These are phyloP conservation scores for Pelecanoides urinatrix DNA, from an alignment of 2,113 vertebrate genomes.

Conservation along the genomic window DNA sequence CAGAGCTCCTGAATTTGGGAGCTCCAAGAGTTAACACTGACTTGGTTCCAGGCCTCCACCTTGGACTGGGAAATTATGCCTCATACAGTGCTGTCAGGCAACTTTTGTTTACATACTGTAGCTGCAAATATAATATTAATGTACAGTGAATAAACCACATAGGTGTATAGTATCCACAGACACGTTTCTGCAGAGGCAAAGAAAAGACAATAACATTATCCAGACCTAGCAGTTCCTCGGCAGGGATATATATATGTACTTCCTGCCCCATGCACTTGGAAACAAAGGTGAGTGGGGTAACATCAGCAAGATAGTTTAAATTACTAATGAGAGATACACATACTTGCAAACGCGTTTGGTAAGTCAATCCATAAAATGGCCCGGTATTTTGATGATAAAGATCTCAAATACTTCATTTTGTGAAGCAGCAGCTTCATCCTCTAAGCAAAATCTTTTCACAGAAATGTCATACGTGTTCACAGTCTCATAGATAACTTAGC, in stretches of 20 bases:
- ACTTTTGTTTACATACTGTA: not conserved
- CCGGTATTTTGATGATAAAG: not conserved
- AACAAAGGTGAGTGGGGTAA: not conserved
- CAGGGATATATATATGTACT: not conserved
- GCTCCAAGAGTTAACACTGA: not conserved
- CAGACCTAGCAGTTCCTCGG: not conserved
- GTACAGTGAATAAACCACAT: not conserved
- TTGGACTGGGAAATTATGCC: not conserved
- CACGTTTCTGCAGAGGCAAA: not conserved
- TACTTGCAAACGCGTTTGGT: not conserved
- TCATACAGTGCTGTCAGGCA: not conserved
- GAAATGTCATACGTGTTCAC: not conserved
- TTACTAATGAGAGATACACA: not conserved
- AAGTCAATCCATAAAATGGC: not conserved
- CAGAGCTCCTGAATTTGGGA: not conserved
- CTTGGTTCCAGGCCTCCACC: not conserved
- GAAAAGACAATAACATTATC: not conserved
- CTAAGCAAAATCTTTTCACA: not conserved
- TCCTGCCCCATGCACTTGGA: not conserved
- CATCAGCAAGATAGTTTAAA: not conserved
- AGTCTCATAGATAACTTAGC: not conserved
- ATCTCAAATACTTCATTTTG: not conserved
- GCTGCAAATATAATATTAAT: not conserved
- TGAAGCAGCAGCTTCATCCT: not conserved
- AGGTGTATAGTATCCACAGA: not conserved